Evolutionary conservation across 53 echinoderm and acorn worm species (phyloP).

Genomic region (Apostichopus leukothele): DNA sequence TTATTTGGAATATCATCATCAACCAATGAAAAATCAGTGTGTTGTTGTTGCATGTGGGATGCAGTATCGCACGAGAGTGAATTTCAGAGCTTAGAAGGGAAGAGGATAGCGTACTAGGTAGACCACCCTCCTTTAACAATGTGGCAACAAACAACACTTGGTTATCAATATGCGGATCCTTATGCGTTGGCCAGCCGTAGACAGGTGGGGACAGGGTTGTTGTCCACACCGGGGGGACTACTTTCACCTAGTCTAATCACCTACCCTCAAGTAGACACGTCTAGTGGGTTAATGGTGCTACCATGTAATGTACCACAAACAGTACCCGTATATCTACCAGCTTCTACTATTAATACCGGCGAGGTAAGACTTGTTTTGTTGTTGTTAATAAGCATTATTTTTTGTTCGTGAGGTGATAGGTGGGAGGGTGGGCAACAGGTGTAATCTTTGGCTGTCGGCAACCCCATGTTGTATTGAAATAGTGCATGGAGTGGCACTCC

Average conservation of each 20-base stretch:
- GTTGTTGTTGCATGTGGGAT: background rate
- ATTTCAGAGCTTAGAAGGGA: background rate
- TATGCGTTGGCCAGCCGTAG: conserved; percentile 41
- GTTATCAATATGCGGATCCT: conserved; percentile 39
- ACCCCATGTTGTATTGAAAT: too few relatives aligned
- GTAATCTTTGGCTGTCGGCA: too few relatives aligned
- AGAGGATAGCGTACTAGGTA: background rate
- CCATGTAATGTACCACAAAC: conserved; percentile 61
- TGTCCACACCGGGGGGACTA: conserved; percentile 34
- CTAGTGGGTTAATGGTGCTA: conserved; percentile 68
- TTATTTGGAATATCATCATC: background rate
- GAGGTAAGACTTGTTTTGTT: conserved; percentile 10
- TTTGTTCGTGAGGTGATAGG: too few relatives aligned
- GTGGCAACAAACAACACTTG: conserved; percentile 33
- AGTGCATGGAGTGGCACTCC: too few relatives aligned
- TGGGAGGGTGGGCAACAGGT: too few relatives aligned
- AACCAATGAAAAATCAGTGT: background rate
- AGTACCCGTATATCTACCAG: conserved; percentile 55
- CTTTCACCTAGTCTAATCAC: conserved; percentile 51
- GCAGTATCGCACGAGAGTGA: background rate
- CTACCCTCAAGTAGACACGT: conserved; percentile 60
- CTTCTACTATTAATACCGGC: background rate
- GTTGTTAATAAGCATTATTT: too few relatives aligned
- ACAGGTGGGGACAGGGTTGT: conserved; percentile 32
- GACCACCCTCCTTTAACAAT: conserved; percentile 19